Base-by-base conservation (phyloP, 2,113 vertebrate genomes). In the Dipodomys stephensi region DNA sequence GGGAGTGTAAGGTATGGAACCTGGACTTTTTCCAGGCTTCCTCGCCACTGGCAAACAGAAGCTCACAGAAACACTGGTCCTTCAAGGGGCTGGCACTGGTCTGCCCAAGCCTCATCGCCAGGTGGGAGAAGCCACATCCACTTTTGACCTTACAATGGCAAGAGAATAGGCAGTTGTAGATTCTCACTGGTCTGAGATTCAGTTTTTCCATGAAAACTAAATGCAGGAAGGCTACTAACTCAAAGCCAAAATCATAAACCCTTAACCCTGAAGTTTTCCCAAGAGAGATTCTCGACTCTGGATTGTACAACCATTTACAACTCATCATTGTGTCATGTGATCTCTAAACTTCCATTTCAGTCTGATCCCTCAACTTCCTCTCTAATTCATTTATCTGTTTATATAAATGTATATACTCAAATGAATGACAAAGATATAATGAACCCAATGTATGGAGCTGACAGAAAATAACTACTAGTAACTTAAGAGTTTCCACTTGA, bases 401-500 rank as follows among this genome's bases (percentile, higher is more conserved):
- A 71, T 88, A 60, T 94, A 92, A 68, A 83, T 57, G 68, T 19
- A 86, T 35, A 15, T 44, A 83, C 69, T 85, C 12, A 83, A 30
- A 57, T 57, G 67, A 64, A 79, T 71, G 46, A 72, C 32, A 88
- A 84, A 39, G 15, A 69, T 64, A 89, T 60, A 39, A 72, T 53
- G 74, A 91, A 68, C 15, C 9, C 60, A 0, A 65, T 46, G 71
- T 16, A 69, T 15, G 22, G 71, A 86, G n/a, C 25, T 35, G 8
- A 74, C 9, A 82, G 15, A 64, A 96, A 4, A 71, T 11, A 85
- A 27, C 18, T 60, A 74, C 67, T 90, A 83, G 32, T 68, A 80
- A 44, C 9, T 81, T 91, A 74, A 12, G 30, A 92, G 67, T 73
- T 88, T 92, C 91, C 65, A 93, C 16, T 10, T 86, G 39, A 93